Conservation (phyloP, 2,797 vertebrate species). For the Phylloscopus collybita region DNA sequence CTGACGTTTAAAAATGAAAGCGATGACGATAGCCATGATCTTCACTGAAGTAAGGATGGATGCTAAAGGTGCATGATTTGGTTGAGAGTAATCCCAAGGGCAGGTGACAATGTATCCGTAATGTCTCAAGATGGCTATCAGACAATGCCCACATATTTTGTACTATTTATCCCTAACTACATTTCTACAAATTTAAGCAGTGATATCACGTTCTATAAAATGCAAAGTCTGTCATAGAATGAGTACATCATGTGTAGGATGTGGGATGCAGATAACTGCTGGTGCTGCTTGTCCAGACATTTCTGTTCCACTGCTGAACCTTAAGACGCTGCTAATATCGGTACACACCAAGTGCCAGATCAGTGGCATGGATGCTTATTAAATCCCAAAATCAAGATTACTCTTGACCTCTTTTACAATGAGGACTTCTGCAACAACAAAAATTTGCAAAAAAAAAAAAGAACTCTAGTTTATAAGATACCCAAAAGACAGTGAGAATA, state of each 20-base stretch:
- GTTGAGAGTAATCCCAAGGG: not conserved
- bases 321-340: not conserved
- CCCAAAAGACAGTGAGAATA: not conserved
- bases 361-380: not conserved
- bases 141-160: not conserved
- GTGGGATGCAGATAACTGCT: not conserved
- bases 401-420: not conserved
- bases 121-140: not conserved
- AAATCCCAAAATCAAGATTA: not conserved
- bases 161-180: not conserved
- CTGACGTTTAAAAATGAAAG: not conserved
- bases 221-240: not conserved
- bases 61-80: not conserved
- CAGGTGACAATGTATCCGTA: not conserved
- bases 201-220: not conserved
- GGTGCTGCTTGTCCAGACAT: not conserved
- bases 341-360: not conserved
- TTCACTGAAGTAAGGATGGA: not conserved
- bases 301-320: not conserved
- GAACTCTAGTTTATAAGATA: not conserved
- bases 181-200: not conserved
- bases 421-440: not conserved
- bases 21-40: not conserved
- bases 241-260: not conserved
- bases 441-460: not conserved